Base-by-base conservation (phyloP, 2,888 invertebrate genomes). In the Macrophya alboannulata region DNA sequence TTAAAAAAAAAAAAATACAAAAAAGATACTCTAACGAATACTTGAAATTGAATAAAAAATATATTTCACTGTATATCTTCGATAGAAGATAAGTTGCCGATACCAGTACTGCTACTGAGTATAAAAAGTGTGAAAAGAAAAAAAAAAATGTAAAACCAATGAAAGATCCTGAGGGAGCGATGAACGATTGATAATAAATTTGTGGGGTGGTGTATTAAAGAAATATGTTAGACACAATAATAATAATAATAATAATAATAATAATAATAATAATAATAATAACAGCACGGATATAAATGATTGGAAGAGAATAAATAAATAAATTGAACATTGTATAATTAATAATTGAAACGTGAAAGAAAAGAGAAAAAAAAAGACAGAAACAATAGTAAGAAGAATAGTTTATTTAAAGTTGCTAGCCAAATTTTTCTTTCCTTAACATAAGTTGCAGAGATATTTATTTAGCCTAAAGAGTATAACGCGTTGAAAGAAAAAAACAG, bases 371-470 rank as follows among this genome's bases (percentile, higher is more conserved):
- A 71, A 71, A 71, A 31, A 37, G 9, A 74, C 17, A 74, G 40
- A 4, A 17, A 2, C 40, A 17, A 77, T 51, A 55, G 6, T 43
- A 45, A 45, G 15, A 48, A 48, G 9, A 48, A 83, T n/a, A 68
- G 65, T 62, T 81, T 25, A 62, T 40, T 25, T 31, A 88, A 90
- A 89, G 90, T 93, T 93, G 93, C 92, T 93, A 93, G 93, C 93
- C 92, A 93, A 92, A 92, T 93, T 79, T 62, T 93, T 92, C 88
- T 90, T 88, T 85, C 87, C 92, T 92, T 92, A 91, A 93, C 93
- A 93, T 93, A 93, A 89, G 31, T 92, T 92, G 89, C 93, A 92
- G 93, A 92, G 93, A 88, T 92, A 91, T 86, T 90, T 91, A 90
- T 91, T 91, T 89, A 91, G 92, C 92, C 92, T 91, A 86, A 86